These are phyloP conservation scores for Sebastes kiyomatsui DNA, from an alignment of 2,797 vertebrate genomes.

Conservation along the genomic window DNA sequence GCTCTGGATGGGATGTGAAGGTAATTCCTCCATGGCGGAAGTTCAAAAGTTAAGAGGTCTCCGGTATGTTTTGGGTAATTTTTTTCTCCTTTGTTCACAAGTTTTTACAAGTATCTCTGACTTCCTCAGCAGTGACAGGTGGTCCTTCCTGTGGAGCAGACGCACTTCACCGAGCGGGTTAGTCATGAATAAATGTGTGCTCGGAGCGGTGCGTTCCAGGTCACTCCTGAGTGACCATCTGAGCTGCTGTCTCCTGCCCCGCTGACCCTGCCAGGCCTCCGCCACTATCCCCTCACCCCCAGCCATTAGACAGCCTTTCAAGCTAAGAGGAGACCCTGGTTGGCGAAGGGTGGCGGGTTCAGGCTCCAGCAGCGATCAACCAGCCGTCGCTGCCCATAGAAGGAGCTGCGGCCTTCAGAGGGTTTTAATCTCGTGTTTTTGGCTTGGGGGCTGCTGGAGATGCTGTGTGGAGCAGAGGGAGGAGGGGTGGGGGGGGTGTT, in stretches of 20 bases:
- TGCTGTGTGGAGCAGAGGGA: slow-evolving; percentile 16
- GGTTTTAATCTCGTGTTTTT: slow-evolving; percentile 65
- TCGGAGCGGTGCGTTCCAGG: slow-evolving; percentile 2
- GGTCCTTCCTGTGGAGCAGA: not conserved
- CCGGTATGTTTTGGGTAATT: not conserved
- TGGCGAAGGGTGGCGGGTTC: slow-evolving; percentile 50
- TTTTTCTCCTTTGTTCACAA: not conserved
- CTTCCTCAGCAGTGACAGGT: not conserved
- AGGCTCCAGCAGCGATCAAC: slow-evolving; percentile 49
- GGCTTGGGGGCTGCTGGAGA: slow-evolving; percentile 25
- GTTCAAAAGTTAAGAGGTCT: not conserved
- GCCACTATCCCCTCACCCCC: not conserved
- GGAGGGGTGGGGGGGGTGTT: slow-evolving; percentile 12
- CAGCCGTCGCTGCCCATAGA: slow-evolving; percentile 67
- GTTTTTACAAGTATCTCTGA: not conserved
- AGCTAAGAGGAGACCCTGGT: slow-evolving; percentile 13
- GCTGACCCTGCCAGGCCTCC: slow-evolving; percentile 32
- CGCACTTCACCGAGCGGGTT: slow-evolving; percentile 34
- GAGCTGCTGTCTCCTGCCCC: slow-evolving; percentile 52
- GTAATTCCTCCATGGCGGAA: not conserved
- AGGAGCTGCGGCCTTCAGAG: slow-evolving; percentile 59
- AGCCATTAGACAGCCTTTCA: slow-evolving; percentile 16
- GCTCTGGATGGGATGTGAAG: not conserved
- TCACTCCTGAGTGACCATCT: slow-evolving; percentile 42
- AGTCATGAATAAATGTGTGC: slow-evolving; percentile 40